Evolutionary conservation across 1,140 invertebrate species (phyloP), one percentile per base, ranked within the genome.

Genomic region (Platyura marginata): DNA sequence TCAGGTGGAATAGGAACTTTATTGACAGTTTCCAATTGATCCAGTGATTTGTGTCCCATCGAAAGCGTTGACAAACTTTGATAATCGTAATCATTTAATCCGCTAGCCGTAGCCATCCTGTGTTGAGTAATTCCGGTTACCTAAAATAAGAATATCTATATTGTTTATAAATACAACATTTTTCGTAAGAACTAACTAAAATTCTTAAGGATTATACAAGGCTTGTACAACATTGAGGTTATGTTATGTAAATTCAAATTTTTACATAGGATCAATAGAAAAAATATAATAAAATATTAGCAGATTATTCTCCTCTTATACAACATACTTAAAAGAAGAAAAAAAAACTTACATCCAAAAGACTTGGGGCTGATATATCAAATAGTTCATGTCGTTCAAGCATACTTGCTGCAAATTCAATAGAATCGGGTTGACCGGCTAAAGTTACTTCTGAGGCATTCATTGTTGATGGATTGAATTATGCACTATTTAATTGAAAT

Each of bases 1-100:
- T 93, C 89, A 13, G 81, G 75, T 15, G 92, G 91, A 19, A 96
- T 67, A 41, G 88, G 84, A 33, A 91, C 77, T 67, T 84, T 87
- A 51, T 78, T 84, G 3, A 83, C 62, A 43, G 76, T 77, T 53
- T 77, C 77, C 50, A 94, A 68, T 59, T 91, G 86, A 47, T 82
- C 79, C 49, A 83, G 67, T 46, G 72, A 67, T 52, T 80, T 66
- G 29, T 51, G 50, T 43, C 73, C 74, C 23, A 75, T 54, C 23
- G 81, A 72, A 15, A 71, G 52, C 13, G 77, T 68, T 48, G 73
- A 76, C 34, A 81, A 61, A 51, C 69, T 78, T 42, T 88, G 87
- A 68, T 96, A 96, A 57, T 95, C 90, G 58, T 77, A 74, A 55
- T 93, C 87, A 53, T 82, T 80, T 20, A 90, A 63, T 15, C 91